These are phyloP conservation scores for Tinea pellionella DNA, from an alignment of 2,888 invertebrate genomes.

Conservation along the genomic window DNA sequence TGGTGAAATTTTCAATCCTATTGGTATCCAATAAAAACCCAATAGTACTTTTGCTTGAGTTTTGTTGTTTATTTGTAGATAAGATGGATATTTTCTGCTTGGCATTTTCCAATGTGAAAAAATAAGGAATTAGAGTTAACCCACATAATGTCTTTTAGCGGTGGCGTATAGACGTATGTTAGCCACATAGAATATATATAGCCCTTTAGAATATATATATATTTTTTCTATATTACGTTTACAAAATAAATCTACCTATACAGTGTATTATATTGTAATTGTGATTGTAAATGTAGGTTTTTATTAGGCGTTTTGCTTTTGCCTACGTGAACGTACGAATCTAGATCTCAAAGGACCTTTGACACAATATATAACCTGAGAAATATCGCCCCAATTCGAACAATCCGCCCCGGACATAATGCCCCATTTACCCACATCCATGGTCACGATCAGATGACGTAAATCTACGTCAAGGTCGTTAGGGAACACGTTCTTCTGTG, in stretches of 20 bases:
- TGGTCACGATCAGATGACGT: conserved; percentile 24
- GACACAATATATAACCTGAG: not conserved
- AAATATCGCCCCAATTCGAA: conserved; percentile 1
- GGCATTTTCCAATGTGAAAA: too few relatives aligned
- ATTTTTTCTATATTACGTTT: too few relatives aligned
- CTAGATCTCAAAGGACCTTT: too few relatives aligned
- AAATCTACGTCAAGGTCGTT: conserved; percentile 44
- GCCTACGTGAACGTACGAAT: too few relatives aligned
- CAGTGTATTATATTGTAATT: too few relatives aligned
- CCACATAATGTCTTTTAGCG: not conserved
- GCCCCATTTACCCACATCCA: conserved; percentile 12
- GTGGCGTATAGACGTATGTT: too few relatives aligned
- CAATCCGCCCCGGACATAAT: conserved; percentile 1
- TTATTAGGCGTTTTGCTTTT: too few relatives aligned
- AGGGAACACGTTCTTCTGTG: conserved; percentile 26
- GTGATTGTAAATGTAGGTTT: too few relatives aligned
- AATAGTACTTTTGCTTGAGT: conserved; percentile 4
- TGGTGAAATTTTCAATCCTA: conserved; percentile 11
- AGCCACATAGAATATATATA: too few relatives aligned
- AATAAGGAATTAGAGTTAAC: too few relatives aligned
- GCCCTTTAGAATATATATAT: too few relatives aligned
- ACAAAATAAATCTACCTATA: too few relatives aligned
- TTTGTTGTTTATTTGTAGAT: not conserved
- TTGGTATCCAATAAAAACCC: conserved; percentile 9
- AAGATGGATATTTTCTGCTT: not conserved